Conservation (phyloP, 2,888 invertebrate species). For the Ctena decussata region DNA sequence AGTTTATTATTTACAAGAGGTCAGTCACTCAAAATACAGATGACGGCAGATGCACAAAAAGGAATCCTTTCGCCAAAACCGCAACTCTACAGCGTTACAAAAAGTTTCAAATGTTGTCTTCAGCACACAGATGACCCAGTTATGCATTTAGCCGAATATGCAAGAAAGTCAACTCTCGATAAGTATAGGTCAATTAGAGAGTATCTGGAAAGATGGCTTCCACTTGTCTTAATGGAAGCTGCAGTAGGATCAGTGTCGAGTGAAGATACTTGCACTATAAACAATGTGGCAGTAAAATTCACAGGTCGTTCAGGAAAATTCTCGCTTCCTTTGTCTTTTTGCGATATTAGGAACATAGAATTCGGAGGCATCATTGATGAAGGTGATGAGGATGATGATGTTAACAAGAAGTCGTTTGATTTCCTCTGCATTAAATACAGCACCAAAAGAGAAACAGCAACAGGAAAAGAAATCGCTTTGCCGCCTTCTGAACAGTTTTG, state of each 20-base stretch:
- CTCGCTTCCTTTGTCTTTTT: slow-evolving; percentile 51
- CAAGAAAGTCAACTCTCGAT: slow-evolving; percentile 54
- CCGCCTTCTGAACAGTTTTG: neutral
- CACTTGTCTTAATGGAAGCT: slow-evolving; percentile 74
- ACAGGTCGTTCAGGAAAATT: slow-evolving; percentile 58
- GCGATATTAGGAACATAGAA: slow-evolving; percentile 69
- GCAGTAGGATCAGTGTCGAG: slow-evolving; percentile 61
- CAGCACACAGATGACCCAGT: slow-evolving; percentile 70
- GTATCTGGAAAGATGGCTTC: slow-evolving; percentile 70
- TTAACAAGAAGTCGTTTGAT: neutral
- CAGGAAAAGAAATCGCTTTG: neutral
- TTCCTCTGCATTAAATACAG: neutral
- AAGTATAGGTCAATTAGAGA: slow-evolving; percentile 32
- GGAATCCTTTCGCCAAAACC: slow-evolving; percentile 63
- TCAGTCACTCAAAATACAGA: slow-evolving; percentile 63
- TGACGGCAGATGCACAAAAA: slow-evolving; percentile 58
- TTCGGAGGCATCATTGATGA: slow-evolving; percentile 54
- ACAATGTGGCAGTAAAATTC: slow-evolving; percentile 65
- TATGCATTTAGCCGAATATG: slow-evolving; percentile 58
- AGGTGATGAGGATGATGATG: slow-evolving; percentile 35
- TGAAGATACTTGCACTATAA: slow-evolving; percentile 65
- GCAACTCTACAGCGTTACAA: slow-evolving; percentile 67
- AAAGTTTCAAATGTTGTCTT: slow-evolving; percentile 65
- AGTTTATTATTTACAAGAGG: slow-evolving; percentile 61
- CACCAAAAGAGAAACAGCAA: neutral